Base-by-base conservation (phyloP, 1,140 invertebrate species). In the Sarcophaga bullata region DNA sequence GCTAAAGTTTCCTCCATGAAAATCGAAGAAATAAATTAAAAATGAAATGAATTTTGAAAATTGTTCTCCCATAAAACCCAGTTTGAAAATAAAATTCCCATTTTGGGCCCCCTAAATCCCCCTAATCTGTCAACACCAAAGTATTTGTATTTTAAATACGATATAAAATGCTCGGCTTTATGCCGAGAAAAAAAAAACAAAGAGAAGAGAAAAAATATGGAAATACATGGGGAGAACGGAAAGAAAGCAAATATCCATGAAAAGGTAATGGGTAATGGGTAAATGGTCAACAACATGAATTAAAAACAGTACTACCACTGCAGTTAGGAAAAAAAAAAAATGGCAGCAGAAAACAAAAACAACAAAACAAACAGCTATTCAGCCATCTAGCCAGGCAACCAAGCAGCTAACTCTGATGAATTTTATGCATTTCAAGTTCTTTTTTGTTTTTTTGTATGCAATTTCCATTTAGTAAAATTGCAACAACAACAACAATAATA, bases 401-500 rank as follows among this genome's bases (percentile, higher is more conserved):
- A 17, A 72, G 37, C 62, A 72, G 19, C 52, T 73, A 75, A 49
- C 75, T 52, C 75, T 78, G 75, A 78, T 78, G 75, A 78, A 78
- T 78, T 78, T 78, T 78, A 78, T 78, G 75, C 75, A 78, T 78
- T 78, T 78, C 52, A 50, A n/a, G n/a, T n/a, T n/a, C n/a, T n/a
- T n/a, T 37, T 37, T 1, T 37, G 1, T 37, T 37, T 37, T 37
- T 37, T 37, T 37, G 4, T 78, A 50, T 78, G 75, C 75, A 78
- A 72, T 52, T 78, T 78, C n/a, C n/a, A 78, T 50, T 50, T 11
- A 78, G 19, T 10, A 52, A 78, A 50, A 52, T n/a, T 9, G 62
- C 19, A 25, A 19, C 19, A 72, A 62, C 58, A 62, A 62, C 58
- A 72, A 72, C 17, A 19, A n/a, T n/a, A n/a, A n/a, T n/a, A n/a